These are phyloP conservation scores for Pseudopodoces humilis DNA, from an alignment of 2,113 vertebrate genomes.

Conservation along the genomic window DNA sequence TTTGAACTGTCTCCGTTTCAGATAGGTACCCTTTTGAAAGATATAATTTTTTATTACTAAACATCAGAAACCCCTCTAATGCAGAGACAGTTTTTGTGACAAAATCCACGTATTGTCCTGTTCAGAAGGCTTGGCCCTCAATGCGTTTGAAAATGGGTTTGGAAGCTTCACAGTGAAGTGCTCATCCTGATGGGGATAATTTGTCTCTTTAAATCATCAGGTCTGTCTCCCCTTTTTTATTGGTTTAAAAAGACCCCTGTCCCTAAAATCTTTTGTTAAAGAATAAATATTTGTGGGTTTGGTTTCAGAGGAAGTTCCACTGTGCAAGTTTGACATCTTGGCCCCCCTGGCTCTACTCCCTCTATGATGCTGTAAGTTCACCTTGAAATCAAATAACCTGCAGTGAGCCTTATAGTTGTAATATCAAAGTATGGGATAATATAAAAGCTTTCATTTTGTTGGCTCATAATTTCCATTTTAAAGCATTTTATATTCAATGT, in stretches of 20 bases:
- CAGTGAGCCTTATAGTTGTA: background rate
- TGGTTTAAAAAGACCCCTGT: background rate
- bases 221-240: background rate
- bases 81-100: background rate
- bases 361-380: slow-evolving; percentile 94
- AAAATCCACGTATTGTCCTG: background rate
- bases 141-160: background rate
- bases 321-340: slow-evolving; percentile 94
- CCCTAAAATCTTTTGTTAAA: background rate
- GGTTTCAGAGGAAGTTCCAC: slow-evolving; percentile 88
- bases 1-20: background rate
- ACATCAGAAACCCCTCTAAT: background rate
- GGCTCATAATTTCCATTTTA: background rate
- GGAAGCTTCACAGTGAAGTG: background rate
- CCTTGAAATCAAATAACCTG: background rate
- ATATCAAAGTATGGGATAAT: too few species aligned
- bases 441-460: background rate
- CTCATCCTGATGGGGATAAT: background rate
- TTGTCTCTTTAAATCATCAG: background rate
- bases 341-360: slow-evolving; percentile 95
- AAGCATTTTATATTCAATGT: background rate
- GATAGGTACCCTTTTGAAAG: background rate
- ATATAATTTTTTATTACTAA: background rate
- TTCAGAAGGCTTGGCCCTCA: background rate
- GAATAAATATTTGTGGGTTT: background rate